Percentiles rank a stretch among this genome's conserved stretches.
These are phyloP conservation scores for Pherbina coryleti DNA, from an alignment of 2,888 invertebrate genomes.

Conservation along the genomic window DNA sequence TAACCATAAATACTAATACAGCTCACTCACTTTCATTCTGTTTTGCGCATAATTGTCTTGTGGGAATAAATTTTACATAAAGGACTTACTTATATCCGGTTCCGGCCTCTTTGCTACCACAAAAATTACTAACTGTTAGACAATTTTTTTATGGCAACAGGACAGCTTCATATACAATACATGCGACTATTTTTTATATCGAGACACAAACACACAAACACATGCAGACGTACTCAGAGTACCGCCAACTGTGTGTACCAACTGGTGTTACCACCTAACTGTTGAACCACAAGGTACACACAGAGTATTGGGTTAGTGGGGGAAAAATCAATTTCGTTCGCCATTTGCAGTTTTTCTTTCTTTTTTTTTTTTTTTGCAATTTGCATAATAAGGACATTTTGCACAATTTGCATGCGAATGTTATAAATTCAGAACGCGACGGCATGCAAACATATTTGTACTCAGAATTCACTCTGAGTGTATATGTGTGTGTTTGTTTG, in stretches of 20 bases:
- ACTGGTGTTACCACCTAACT: not conserved
- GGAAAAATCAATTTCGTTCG: slow-evolving; percentile 69
- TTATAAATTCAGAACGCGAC: slow-evolving; percentile 62
- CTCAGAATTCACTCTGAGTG: slow-evolving; percentile 14
- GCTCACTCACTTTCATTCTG: not conserved
- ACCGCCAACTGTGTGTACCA: not conserved
- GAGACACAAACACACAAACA: not conserved
- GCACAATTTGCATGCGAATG: slow-evolving; percentile 69
- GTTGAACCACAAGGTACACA: not conserved
- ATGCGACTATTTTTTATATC: not conserved
- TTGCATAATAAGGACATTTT: slow-evolving; percentile 70
- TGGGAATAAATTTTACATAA: not conserved
- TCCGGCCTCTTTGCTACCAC: not conserved
- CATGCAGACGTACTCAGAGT: not conserved
- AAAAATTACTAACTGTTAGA: not conserved
- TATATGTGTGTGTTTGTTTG: slow-evolving; percentile 28
- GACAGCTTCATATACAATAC: slow-evolving; percentile 7
- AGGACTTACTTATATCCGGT: slow-evolving; percentile 4
- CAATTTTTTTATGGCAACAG: too few species aligned
- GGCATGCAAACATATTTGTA: slow-evolving; percentile 35
- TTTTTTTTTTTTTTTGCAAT: slow-evolving; percentile 60
- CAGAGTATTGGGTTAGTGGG: slow-evolving; percentile 40
- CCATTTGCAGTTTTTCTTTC: slow-evolving; percentile 69
- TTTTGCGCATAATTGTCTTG: slow-evolving; percentile 7
- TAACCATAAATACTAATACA: not conserved